These are phyloP conservation scores for Torymus tubicola DNA, from an alignment of 2,888 invertebrate genomes.

Conservation along the genomic window DNA sequence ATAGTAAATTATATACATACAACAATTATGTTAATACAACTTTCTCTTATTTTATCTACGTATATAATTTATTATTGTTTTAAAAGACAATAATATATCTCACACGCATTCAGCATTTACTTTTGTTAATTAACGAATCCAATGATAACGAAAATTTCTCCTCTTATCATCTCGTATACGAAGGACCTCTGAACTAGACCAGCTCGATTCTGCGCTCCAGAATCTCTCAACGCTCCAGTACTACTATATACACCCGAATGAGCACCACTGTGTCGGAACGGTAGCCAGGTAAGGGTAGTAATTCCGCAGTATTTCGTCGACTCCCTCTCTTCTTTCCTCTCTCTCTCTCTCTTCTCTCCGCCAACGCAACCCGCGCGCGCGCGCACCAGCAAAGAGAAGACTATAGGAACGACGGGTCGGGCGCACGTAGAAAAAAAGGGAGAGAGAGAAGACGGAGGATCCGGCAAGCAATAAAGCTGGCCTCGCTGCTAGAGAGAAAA, in stretches of 20 bases:
- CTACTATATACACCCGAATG: constrained; percentile 14
- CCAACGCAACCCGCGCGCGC: constrained; percentile 41
- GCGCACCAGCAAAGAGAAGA: constrained; percentile 44
- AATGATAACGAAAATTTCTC: too few relatives aligned
- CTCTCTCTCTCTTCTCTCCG: constrained; percentile 25
- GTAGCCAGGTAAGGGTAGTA: constrained; percentile 58
- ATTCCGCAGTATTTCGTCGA: constrained; percentile 39
- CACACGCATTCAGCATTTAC: too few relatives aligned
- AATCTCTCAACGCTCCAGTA: neutral
- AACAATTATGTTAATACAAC: too few relatives aligned
- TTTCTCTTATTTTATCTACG: too few relatives aligned
- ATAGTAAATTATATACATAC: too few relatives aligned
- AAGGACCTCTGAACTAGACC: too few relatives aligned
- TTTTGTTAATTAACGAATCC: too few relatives aligned
- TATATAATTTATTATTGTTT: too few relatives aligned
- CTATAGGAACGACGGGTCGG: neutral
- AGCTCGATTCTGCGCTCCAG: neutral
- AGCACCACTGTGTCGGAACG: constrained; percentile 53
- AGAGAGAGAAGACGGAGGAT: constrained; percentile 50
- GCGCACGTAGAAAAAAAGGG: constrained; percentile 29
- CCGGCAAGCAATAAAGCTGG: constrained; percentile 48
- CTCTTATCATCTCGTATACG: too few relatives aligned
- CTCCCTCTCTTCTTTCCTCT: constrained; percentile 37
- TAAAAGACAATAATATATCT: too few relatives aligned
- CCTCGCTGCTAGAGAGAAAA: constrained; percentile 25